Percentiles rank a stretch among this genome's conserved stretches.
Conservation (phyloP, 2,888 invertebrate species). For the Teleiodes luculella region DNA sequence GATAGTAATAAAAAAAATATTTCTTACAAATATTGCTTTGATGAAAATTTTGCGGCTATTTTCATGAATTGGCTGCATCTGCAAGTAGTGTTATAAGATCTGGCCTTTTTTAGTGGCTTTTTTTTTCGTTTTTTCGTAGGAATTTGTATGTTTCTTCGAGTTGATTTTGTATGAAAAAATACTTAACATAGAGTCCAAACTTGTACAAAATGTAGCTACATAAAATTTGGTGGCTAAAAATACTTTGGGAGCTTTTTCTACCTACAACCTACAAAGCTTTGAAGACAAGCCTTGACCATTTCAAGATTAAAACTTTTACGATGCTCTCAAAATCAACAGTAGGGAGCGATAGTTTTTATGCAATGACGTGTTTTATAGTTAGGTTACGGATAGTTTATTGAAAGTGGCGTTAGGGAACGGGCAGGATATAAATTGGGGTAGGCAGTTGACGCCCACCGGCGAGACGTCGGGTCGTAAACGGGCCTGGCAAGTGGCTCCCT, state of each 20-base stretch:
- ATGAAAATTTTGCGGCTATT: too few species aligned
- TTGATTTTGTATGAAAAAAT: too few species aligned
- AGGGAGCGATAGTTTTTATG: slow-evolving; percentile 39
- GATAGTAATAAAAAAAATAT: slow-evolving; percentile 3
- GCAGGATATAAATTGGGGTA: slow-evolving; percentile 56
- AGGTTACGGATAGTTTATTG: slow-evolving; percentile 18
- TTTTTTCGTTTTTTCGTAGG: neutral
- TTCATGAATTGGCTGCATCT: too few species aligned
- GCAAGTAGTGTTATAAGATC: too few species aligned
- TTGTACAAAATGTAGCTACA: too few species aligned
- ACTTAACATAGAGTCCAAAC: too few species aligned
- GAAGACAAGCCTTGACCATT: neutral
- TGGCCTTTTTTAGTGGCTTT: neutral
- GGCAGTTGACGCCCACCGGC: slow-evolving; percentile 51
- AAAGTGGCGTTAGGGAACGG: slow-evolving; percentile 38
- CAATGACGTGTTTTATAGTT: slow-evolving; percentile 64
- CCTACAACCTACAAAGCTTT: neutral
- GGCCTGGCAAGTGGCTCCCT: slow-evolving; percentile 45
- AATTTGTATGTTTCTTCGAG: too few species aligned
- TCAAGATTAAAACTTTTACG: slow-evolving; percentile 33
- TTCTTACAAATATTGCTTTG: slow-evolving; percentile 4
- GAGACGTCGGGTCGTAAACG: slow-evolving; percentile 58
- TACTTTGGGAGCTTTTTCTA: too few species aligned
- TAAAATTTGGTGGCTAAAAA: too few species aligned
- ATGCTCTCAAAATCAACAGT: slow-evolving; percentile 32